Percentiles rank a stretch among this genome's conserved stretches.
These are phyloP conservation scores for Tyto alba DNA, from an alignment of 2,113 vertebrate species.

Conservation along the genomic window DNA sequence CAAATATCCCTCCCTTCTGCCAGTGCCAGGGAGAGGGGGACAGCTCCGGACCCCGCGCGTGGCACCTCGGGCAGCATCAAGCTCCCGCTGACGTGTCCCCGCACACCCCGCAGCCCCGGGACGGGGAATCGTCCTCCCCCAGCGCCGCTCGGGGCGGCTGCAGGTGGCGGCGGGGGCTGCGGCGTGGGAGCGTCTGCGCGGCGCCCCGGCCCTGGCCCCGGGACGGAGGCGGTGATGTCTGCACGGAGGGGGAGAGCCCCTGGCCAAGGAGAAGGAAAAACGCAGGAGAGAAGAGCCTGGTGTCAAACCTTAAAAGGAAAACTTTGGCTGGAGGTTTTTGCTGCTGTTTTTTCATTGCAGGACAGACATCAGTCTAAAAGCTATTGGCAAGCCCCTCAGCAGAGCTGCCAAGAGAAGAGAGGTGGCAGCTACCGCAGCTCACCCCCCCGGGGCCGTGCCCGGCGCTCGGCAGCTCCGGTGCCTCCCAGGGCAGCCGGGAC, in stretches of 20 bases:
- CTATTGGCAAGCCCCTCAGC: not conserved
- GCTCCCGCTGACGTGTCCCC: not conserved
- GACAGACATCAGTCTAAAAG: not conserved
- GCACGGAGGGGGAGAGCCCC: not conserved
- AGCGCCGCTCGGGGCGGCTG: fast-evolving
- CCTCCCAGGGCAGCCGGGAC: fast-evolving
- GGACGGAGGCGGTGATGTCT: not conserved
- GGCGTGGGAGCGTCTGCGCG: not conserved
- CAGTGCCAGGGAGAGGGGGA: not conserved
- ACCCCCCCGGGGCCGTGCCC: fast-evolving
- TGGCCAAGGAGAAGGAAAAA: not conserved
- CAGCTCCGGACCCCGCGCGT: fast-evolving
- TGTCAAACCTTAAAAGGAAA: not conserved
- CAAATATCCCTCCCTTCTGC: not conserved
- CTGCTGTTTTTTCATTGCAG: not conserved
- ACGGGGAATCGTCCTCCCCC: not conserved
- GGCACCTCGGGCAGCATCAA: not conserved
- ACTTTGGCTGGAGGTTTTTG: not conserved
- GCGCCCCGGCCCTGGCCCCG: not conserved
- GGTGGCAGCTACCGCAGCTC: not conserved
- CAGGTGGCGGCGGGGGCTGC: not conserved
- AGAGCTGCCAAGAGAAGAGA: not conserved
- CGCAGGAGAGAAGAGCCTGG: not conserved
- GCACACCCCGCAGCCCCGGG: not conserved
- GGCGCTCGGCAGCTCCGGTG: not conserved